Base-by-base conservation (phyloP, 53 echinoderm and acorn worm genomes). In the Crossaster papposus region DNA sequence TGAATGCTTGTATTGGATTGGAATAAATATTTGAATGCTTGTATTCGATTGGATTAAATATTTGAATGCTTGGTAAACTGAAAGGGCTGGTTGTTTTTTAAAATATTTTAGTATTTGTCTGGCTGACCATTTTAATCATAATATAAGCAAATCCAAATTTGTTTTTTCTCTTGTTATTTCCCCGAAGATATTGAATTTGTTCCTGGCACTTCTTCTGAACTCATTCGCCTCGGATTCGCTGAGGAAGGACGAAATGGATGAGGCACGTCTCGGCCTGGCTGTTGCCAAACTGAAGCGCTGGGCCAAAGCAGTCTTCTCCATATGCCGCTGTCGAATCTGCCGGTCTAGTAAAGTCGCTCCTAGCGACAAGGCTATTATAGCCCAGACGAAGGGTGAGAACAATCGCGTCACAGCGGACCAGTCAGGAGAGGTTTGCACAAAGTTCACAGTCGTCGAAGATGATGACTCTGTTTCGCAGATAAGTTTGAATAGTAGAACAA, bases 171-270 rank as follows among this genome's bases (percentile, higher is more conserved):
- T n/a, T n/a, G n/a, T n/a, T 36, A 32, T 77, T 58, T 28, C 44
- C 72, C 55, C 54, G 71, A 80, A 97, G 97, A 95, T 97, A 52
- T 76, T 97, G 68, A 97, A 97, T 73, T 78, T 97, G 65, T 97
- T 97, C 90, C 83, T 97, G 26, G 97, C 97, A 0, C 82, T 97
- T 81, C 83, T 97, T n/a, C 81, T 97, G 72, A 97, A 97, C 91
- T 93, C 97, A 1, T 97, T 97, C 75, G 95, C 97, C 33, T 89
- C 94, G 31, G 97, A 97, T 78, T 92, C 93, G 3, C 64, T 97
- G 62, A 85, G 85, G 44, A 84, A 88, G 70, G 92, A 91, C 38
- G 91, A 82, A 62, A 85, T 54, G 22, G 94, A 91, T 14, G 93
- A 92, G 51, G 94, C 92, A 5, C 92, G 95, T 65, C 76, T 97